Evolutionary conservation across 2,888 invertebrate species (phyloP).

Genomic region (Nysson spinosus): DNA sequence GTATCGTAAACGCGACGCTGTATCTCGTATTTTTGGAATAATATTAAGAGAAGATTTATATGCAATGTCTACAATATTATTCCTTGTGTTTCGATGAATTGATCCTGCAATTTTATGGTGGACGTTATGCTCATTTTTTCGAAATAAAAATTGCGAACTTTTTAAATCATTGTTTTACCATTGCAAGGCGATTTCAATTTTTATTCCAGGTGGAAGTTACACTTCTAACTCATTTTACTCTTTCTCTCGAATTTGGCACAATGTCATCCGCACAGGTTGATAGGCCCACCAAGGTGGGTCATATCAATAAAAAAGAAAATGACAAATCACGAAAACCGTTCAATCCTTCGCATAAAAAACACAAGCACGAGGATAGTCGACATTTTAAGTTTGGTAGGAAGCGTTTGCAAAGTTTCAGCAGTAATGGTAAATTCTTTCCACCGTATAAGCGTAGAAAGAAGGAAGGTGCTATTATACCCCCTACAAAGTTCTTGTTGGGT

Average conservation of each 20-base stretch:
- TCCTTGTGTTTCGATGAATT: background rate
- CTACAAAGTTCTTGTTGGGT: conserved; percentile 95
- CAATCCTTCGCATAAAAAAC: conserved; percentile 71
- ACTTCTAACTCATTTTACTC: background rate
- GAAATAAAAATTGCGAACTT: background rate
- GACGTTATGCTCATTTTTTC: background rate
- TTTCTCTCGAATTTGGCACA: conserved; percentile 34
- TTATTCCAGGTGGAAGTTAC: background rate
- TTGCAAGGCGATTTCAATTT: no score
- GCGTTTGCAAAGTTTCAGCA: conserved; percentile 83
- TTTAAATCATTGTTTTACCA: background rate
- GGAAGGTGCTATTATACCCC: conserved; percentile 87
- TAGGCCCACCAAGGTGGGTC: conserved; percentile 73
- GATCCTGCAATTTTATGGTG: background rate
- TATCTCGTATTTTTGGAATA: background rate
- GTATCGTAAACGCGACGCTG: background rate
- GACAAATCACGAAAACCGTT: conserved; percentile 69
- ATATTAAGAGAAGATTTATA: background rate
- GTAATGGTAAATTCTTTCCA: conserved; percentile 85
- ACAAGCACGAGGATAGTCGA: conserved; percentile 74
- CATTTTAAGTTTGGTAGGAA: conserved; percentile 79
- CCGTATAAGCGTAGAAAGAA: conserved; percentile 87
- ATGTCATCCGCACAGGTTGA: conserved; percentile 79
- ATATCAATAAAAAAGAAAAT: conserved; percentile 69
- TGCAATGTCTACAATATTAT: no score